Percentiles rank a stretch among this genome's conserved stretches.
Evolutionary conservation across 2,113 vertebrate species (phyloP).

Genomic region (Genyomyrus donnyi): DNA sequence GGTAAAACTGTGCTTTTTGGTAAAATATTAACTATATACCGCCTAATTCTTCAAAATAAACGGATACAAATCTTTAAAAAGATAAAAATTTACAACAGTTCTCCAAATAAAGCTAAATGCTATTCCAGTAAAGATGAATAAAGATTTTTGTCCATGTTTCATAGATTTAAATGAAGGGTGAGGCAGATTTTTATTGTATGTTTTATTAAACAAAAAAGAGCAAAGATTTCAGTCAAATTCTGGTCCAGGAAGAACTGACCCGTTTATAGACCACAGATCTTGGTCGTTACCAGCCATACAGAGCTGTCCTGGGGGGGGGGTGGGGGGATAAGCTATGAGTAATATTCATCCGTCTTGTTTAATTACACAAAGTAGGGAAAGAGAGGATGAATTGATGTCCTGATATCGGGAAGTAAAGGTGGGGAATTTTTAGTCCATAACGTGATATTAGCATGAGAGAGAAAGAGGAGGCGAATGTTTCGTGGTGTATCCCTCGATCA

Average conservation of each 20-base stretch:
- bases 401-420: neutral
- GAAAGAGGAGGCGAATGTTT: neutral
- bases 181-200: neutral
- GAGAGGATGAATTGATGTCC: neutral
- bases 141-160: constrained; percentile 2
- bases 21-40: neutral
- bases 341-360: neutral
- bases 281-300: neutral
- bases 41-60: neutral
- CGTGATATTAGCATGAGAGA: constrained; percentile 6
- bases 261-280: neutral
- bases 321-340: neutral
- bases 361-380: neutral
- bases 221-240: neutral
- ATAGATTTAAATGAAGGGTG: neutral
- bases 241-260: neutral
- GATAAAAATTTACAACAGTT: neutral
- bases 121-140: neutral
- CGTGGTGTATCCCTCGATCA: neutral
- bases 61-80: neutral
- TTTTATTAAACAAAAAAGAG: constrained; percentile 6
- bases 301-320: neutral
- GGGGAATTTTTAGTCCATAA: constrained; percentile 17
- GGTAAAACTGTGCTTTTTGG: neutral
- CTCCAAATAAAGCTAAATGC: neutral